Evolutionary conservation across 2,113 vertebrate species (phyloP).

Genomic region (Cacatua alba): DNA sequence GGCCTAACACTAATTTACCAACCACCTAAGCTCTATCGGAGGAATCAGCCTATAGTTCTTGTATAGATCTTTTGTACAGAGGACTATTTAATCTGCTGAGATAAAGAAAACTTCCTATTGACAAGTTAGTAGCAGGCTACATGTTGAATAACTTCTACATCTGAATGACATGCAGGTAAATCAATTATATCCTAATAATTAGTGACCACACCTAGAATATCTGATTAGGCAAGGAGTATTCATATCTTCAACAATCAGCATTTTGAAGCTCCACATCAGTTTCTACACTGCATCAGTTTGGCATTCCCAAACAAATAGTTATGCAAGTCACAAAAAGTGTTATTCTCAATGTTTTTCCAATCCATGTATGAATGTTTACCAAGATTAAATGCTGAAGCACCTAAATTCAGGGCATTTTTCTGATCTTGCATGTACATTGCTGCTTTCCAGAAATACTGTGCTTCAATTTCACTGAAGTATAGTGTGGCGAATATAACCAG

Average conservation of each 20-base stretch:
- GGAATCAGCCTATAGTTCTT: neutral
- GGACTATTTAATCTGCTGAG: neutral
- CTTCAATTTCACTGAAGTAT: neutral
- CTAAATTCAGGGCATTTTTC: neutral
- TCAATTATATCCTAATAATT: neutral
- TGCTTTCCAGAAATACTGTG: neutral
- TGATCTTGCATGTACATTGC: neutral
- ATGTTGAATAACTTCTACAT: neutral
- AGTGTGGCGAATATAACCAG: neutral
- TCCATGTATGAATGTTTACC: neutral
- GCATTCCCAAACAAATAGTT: neutral
- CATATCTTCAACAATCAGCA: neutral
- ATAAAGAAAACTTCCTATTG: neutral
- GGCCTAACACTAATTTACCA: neutral
- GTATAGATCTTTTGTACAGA: neutral
- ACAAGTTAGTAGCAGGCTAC: neutral
- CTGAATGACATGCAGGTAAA: rapidly evolving
- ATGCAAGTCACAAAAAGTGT: neutral
- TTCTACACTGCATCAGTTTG: neutral
- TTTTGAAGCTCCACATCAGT: neutral
- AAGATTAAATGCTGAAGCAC: neutral
- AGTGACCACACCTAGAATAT: neutral
- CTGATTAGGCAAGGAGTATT: neutral
- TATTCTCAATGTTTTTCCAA: neutral
- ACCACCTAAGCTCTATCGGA: neutral